Evolutionary conservation across 2,797 vertebrate species (phyloP).

Genomic region (Harpagifer antarcticus): DNA sequence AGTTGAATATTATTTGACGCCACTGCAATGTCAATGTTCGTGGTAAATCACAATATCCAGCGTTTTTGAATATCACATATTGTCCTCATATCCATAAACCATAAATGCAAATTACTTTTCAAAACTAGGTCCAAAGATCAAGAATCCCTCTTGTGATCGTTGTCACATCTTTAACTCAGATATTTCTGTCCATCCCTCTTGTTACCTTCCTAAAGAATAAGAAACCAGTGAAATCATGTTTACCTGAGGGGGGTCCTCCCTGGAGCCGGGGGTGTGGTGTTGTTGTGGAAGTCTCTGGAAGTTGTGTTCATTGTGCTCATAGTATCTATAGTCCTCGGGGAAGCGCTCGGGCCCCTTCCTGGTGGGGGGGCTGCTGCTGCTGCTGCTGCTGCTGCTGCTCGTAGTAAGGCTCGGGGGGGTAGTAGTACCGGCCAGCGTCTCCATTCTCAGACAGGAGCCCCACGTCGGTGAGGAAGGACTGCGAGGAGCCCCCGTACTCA

Average conservation of each 20-base stretch:
- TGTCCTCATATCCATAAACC: too few species aligned
- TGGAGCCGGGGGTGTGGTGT: slow-evolving; percentile 87
- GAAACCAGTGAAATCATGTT: slow-evolving; percentile 31
- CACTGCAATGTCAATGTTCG: too few species aligned
- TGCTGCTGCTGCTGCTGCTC: slow-evolving; percentile 81
- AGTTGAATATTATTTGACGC: too few species aligned
- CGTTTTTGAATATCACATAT: too few species aligned
- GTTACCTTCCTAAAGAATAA: background rate
- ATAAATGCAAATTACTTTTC: slow-evolving; percentile 7
- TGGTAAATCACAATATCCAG: too few species aligned
- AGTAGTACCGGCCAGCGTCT: slow-evolving; percentile 89
- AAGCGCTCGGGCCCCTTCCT: slow-evolving; percentile 87
- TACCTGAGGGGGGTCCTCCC: slow-evolving; percentile 92
- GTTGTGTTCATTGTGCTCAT: slow-evolving; percentile 90
- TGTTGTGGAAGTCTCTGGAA: slow-evolving; percentile 89
- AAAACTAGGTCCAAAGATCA: background rate
- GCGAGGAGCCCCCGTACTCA: slow-evolving; percentile 92
- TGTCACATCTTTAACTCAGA: background rate
- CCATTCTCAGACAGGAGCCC: slow-evolving; percentile 91
- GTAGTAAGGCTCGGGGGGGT: slow-evolving; percentile 89
- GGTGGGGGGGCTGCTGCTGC: slow-evolving; percentile 53
- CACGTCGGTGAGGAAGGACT: slow-evolving; percentile 91
- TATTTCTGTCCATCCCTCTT: background rate
- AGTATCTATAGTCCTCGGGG: slow-evolving; percentile 95
- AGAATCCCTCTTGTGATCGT: background rate